Evolutionary conservation across 53 echinoderm and acorn worm species (phyloP), one percentile per base, ranked within the genome.

Genomic region (Echinometra lucunter): DNA sequence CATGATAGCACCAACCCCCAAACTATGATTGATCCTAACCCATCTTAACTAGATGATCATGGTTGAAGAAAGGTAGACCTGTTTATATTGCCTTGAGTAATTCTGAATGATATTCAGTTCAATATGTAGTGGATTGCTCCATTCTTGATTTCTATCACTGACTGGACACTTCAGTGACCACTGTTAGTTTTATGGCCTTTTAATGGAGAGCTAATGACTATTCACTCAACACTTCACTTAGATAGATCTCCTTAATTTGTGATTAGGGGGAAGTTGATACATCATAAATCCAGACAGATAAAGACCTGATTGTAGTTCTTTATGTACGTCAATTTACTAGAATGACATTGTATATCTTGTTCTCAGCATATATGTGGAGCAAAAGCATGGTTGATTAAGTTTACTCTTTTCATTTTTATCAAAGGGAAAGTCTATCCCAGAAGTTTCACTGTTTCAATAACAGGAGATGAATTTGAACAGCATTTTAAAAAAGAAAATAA

Each of bases 201-300:
- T 85, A 49, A 85, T 85, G 30, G 85, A 30, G 47, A 45, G 85
- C 13, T 45, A 49, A 85, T 85, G 45, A 30, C 85, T 47, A 13
- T 30, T 49, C 85, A 85, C 85, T 85, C 15, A 85, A 49, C 53
- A 49, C n/a, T 53, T 80, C 21, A 85, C 27, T 74, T 27, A 3
- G 49, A 45, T 49, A 2, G 85, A 28, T 85, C 6, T 44, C 11
- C 28, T 30, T 25, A 27, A 85, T 6, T 47, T 85, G 85, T 28
- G 7, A 85, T 85, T 47, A 85, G 28, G 45, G 49, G 85, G 85
- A 85, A 49, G 85, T 49, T 49, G 49, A 85, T 28, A 49, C 47
- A 15, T 49, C 45, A 4, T 83, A 83, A 85, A 85, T 4, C 44
- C 49, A 49, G 30, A 47, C 53, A 49, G 85, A 9, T 85, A 28